Evolutionary conservation across 2,888 invertebrate species (phyloP).

Genomic region (Galerucella nymphaeae): DNA sequence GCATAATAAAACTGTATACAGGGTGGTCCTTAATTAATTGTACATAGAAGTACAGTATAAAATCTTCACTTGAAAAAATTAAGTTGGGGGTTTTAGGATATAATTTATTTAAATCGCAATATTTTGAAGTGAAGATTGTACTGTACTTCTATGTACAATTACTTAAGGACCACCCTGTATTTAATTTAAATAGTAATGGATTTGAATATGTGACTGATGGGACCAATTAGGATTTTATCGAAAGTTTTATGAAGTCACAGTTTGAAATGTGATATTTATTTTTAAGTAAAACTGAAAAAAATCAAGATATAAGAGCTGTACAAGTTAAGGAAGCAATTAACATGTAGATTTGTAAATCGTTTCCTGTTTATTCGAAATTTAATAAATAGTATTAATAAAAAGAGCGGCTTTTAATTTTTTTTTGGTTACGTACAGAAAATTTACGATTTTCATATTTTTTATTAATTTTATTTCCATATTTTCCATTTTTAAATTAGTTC

Average conservation of each 20-base stretch:
- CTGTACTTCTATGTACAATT: too few species aligned
- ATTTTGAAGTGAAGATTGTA: too few species aligned
- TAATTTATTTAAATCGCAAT: too few species aligned
- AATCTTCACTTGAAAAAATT: too few species aligned
- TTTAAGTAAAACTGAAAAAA: neutral
- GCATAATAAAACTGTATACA: too few species aligned
- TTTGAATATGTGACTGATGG: neutral
- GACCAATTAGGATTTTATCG: neutral
- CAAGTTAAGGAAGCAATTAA: conserved; percentile 40
- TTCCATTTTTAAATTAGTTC: too few species aligned
- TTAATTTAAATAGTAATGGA: neutral
- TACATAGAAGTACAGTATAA: too few species aligned
- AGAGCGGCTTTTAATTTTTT: conserved; percentile 22
- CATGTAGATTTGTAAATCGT: conserved; percentile 42
- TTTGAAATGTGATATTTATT: conserved; percentile 7
- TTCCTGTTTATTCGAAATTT: conserved; percentile 43
- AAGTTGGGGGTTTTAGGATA: too few species aligned
- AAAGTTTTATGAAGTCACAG: neutral
- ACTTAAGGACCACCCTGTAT: too few species aligned
- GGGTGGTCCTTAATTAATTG: too few species aligned
- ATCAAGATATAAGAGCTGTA: neutral
- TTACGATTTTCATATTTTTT: neutral
- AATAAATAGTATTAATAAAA: conserved; percentile 41
- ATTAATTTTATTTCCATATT: neutral
- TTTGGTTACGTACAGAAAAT: conserved; percentile 1